Conservation (phyloP, 2,888 invertebrate genomes). For the Hirtodrosophila confusa region DNA sequence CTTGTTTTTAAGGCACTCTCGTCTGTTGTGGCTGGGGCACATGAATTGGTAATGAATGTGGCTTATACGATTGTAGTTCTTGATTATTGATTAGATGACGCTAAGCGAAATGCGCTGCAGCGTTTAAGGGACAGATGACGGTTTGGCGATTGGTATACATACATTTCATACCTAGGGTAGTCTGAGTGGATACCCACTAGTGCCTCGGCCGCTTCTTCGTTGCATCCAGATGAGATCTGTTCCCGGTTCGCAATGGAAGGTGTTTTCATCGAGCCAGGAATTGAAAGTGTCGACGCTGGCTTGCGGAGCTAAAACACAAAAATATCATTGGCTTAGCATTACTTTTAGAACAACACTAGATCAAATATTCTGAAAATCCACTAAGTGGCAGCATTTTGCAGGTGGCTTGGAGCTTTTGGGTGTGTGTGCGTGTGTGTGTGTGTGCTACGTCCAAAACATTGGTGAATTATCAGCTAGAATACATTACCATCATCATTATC, state of each 20-base stretch:
- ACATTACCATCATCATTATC: slow-evolving; percentile 35
- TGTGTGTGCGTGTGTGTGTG: slow-evolving; percentile 14
- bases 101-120: neutral
- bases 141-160: slow-evolving; percentile 72
- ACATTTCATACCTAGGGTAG: slow-evolving; percentile 88
- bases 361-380: neutral
- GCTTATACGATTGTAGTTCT: slow-evolving; percentile 16
- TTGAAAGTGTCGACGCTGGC: slow-evolving; percentile 98
- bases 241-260: slow-evolving; percentile 86
- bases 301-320: slow-evolving; percentile 91
- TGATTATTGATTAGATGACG: slow-evolving; percentile 46
- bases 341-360: neutral
- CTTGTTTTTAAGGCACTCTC: neutral
- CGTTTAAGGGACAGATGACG: slow-evolving; percentile 27
- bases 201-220: slow-evolving; percentile 94
- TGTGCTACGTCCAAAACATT: slow-evolving; percentile 43
- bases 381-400: slow-evolving; percentile 21
- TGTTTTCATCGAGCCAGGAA: slow-evolving; percentile 96
- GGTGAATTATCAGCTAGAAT: slow-evolving; percentile 37
- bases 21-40: slow-evolving; percentile 13
- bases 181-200: slow-evolving; percentile 95
- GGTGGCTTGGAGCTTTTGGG: slow-evolving; percentile 11
- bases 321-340: neutral
- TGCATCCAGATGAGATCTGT: slow-evolving; percentile 87
- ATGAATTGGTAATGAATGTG: slow-evolving; percentile 49